Conservation (phyloP, 2,113 vertebrate genomes). For the Candoia aspera region DNA sequence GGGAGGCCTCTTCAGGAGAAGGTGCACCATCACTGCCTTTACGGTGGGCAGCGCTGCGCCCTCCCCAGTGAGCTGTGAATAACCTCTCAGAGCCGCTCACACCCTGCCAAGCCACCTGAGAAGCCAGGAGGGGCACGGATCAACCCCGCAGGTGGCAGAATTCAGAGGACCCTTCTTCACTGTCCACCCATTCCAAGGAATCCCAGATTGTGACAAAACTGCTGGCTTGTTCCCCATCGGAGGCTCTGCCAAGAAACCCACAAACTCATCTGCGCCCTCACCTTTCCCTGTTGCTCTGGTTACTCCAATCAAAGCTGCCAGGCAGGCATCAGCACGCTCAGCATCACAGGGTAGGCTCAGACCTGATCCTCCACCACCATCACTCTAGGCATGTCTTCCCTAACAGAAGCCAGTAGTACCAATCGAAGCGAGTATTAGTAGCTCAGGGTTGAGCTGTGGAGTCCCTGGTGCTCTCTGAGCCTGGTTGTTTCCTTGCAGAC, state of each 20-base stretch:
- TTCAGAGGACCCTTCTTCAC: too few species aligned
- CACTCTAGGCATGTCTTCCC: neutral
- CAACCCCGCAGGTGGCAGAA: neutral
- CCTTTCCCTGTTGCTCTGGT: neutral
- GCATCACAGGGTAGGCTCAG: neutral
- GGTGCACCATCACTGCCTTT: neutral
- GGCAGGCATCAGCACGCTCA: neutral
- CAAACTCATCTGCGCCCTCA: neutral
- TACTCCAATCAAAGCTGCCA: neutral
- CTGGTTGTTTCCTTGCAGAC: too few species aligned
- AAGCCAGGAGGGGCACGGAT: neutral
- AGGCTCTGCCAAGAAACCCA: neutral
- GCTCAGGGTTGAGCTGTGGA: too few species aligned
- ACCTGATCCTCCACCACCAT: neutral
- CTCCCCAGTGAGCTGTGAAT: neutral
- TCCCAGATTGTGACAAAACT: neutral
- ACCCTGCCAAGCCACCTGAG: too few species aligned
- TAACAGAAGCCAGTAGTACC: neutral
- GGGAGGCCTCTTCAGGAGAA: neutral
- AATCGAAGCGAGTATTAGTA: too few species aligned
- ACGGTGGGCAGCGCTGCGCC: neutral
- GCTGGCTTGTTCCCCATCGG: neutral
- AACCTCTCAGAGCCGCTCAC: neutral
- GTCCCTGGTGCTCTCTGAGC: too few species aligned
- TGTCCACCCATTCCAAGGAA: neutral